Evolutionary conservation across 2,113 vertebrate genomes (phyloP), one percentile per base, ranked within the genome.

Genomic region (Daphoenositta chrysoptera): DNA sequence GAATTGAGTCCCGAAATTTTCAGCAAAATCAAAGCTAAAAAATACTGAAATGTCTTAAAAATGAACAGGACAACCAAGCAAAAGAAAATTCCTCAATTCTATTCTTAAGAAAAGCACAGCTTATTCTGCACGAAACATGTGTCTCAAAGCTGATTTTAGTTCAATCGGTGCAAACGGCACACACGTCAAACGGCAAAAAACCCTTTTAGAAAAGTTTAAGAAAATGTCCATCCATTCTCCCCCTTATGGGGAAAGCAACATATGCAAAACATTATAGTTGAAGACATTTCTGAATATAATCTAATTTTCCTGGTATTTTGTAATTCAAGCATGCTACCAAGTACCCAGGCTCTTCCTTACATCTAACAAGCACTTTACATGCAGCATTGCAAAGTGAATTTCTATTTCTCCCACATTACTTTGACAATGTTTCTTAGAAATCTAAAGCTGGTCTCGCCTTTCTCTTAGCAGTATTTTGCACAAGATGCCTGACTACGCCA

Each of bases 211-310:
- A 84, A 96, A 97, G 95, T 94, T 45, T 45, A 89, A 93, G 68
- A 86, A 95, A 89, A 91, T 27, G 84, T 82, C 93, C 96, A 97
- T 91, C 90, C 95, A 70, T 92, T 96, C 53, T 45, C 54, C 85
- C 93, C 92, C 80, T 97, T 76, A 96, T 22, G 89, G 84, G 71
- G 64, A 91, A 93, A 95, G 83, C 92, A 96, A 97, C 98, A 98
- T 75, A 97, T 94, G 96, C 93, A 97, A 96, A 94, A 91, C 93
- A 97, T 97, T 97, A 98, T 16, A 96, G 93, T 35, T 56, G 89
- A 84, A 96, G 97, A 97, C 93, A 90, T 98, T 98, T 97, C 95
- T 95, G 86, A 97, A 95, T 96, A 89, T 96, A 98, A 97, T 97
- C 94, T 86, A 95, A 97, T 97, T 98, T 97, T 94, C 91, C 81